Percentiles rank a stretch among this genome's conserved stretches.
Conservation (phyloP, 1,140 invertebrate species). For the Muscidifurax raptorellus region DNA sequence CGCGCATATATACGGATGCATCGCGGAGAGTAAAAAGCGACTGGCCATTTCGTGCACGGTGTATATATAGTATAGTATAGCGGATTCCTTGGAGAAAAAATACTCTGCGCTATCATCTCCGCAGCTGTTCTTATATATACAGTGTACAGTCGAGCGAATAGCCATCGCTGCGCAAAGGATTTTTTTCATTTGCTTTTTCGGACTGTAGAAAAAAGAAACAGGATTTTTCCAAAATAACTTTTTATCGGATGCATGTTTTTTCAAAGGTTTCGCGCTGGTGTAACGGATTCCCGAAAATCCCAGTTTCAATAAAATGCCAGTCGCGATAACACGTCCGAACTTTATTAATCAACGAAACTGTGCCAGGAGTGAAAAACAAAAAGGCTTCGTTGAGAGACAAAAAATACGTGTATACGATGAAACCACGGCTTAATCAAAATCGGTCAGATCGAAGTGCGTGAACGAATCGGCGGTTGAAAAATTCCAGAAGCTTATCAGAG, state of each 20-base stretch:
- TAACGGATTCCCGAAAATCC: too few species aligned
- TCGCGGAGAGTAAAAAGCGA: neutral
- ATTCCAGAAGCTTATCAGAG: conserved; percentile 33
- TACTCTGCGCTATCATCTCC: neutral
- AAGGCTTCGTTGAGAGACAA: neutral
- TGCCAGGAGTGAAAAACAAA: neutral
- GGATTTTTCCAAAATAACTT: too few species aligned
- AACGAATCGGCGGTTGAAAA: neutral
- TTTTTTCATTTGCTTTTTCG: neutral
- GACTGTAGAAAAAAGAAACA: too few species aligned
- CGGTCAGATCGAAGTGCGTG: conserved; percentile 7
- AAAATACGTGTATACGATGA: neutral
- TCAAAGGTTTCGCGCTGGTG: too few species aligned
- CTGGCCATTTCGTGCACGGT: neutral
- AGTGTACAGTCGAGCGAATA: neutral
- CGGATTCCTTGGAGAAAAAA: neutral
- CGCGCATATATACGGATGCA: neutral
- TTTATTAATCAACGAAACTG: neutral
- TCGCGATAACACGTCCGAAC: neutral
- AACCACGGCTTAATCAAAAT: neutral
- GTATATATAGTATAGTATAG: too few species aligned
- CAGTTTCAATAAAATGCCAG: too few species aligned
- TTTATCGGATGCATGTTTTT: too few species aligned
- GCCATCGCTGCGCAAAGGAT: neutral
- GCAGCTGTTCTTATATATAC: neutral